Conservation (phyloP, 2,113 vertebrate species). For the Morone saxatilis region DNA sequence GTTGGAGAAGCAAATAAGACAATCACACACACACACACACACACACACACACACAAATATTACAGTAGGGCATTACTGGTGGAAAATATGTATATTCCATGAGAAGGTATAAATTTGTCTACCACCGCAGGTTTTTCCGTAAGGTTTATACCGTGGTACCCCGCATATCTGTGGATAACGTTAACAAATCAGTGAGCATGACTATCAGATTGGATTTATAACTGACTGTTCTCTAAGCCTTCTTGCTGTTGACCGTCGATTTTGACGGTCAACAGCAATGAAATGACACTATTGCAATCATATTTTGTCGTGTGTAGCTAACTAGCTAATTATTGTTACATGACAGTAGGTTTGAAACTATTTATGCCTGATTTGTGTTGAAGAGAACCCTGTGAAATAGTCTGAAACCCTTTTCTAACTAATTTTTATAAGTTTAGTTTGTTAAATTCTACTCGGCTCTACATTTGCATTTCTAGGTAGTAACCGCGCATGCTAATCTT, state of each 20-base stretch:
- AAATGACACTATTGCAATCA: not conserved
- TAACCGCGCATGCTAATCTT: too few relatives aligned
- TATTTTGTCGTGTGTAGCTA: not conserved
- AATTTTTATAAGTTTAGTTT: too few relatives aligned
- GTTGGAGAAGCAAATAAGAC: not conserved
- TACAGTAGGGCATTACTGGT: not conserved
- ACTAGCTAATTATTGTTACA: not conserved
- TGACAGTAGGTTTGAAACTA: too few relatives aligned
- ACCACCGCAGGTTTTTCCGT: not conserved
- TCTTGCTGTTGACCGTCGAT: not conserved
- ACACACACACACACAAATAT: not conserved
- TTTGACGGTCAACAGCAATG: not conserved
- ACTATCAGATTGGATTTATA: not conserved
- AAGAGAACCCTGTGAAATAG: too few relatives aligned
- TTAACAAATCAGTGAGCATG: not conserved
- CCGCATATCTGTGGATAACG: not conserved
- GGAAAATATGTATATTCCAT: not conserved
- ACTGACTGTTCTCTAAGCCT: not conserved
- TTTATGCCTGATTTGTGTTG: too few relatives aligned
- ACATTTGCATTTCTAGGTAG: too few relatives aligned
- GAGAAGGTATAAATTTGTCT: not conserved
- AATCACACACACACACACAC: not conserved
- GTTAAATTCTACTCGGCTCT: too few relatives aligned
- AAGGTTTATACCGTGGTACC: not conserved
- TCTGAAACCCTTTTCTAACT: too few relatives aligned